Evolutionary conservation across 2,888 invertebrate species (phyloP).

Genomic region (Epinotia brunnichana): DNA sequence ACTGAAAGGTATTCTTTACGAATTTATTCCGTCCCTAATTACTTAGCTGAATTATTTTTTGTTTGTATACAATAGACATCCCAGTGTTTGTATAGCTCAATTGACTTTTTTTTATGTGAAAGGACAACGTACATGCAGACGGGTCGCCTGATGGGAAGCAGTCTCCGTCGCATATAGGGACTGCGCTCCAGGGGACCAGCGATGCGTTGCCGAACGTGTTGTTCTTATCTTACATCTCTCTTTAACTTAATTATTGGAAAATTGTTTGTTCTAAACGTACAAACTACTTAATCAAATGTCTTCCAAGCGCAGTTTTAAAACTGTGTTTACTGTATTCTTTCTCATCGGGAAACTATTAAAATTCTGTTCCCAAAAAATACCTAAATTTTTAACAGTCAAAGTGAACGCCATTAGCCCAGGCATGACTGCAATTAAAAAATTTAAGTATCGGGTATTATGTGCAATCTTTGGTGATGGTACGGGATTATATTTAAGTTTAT

Average conservation of each 20-base stretch:
- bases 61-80: constrained; percentile 36
- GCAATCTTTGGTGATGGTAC: constrained; percentile 91
- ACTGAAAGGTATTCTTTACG: constrained; percentile 63
- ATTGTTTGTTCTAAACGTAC: constrained; percentile 33
- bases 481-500: constrained; percentile 76
- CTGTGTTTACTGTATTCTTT: constrained; percentile 57
- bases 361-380: constrained; percentile 73
- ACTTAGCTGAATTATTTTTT: constrained; percentile 46
- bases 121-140: constrained; percentile 45
- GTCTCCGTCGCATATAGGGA: constrained; percentile 44
- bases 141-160: constrained; percentile 43
- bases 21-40: constrained; percentile 81
- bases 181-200: constrained; percentile 38
- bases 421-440: constrained; percentile 83
- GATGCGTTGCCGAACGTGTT: constrained; percentile 41
- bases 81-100: constrained; percentile 44
- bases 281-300: constrained; percentile 60
- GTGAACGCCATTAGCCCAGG: constrained; percentile 71
- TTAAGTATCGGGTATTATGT: constrained; percentile 92
- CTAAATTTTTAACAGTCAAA: constrained; percentile 81
- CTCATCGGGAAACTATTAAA: constrained; percentile 62
- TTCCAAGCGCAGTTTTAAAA: constrained; percentile 68
- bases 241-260: constrained; percentile 22
- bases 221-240: constrained; percentile 22
- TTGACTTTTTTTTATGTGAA: constrained; percentile 44